Evolutionary conservation across 2,888 invertebrate species (phyloP), one percentile per base, ranked within the genome.

Genomic region (Tupiocoris notatus): DNA sequence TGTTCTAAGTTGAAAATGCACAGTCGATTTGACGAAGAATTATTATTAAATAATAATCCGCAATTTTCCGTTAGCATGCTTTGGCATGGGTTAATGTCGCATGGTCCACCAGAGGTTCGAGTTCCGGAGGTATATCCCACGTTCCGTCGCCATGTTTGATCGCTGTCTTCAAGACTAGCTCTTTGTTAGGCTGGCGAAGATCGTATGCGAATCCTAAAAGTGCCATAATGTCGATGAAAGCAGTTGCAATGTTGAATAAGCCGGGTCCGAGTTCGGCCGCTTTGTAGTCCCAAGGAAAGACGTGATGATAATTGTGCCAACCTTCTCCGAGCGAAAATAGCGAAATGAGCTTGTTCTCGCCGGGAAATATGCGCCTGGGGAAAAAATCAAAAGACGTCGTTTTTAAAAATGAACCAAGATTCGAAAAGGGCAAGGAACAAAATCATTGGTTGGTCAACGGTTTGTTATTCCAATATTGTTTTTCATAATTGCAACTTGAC

Each of bases 291-390:
- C 93, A 94, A 0, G 95, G 95, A 84, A 96, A 96, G 0, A 92
- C 91, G 84, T 96, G 96, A 83, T 96, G 96, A 84, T 94, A 96
- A 85, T 96, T 96, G 86, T 96, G 96, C 92, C 94, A 96, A 2
- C 96, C 96, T 84, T 94, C 94, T 0, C 94, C 94, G 84, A 92
- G 86, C 0, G 93, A 89, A 21, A 90, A 82, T 0, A 92, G 81
- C 0, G 93, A 89, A 0, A 95, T 94, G 0, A 86, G 85, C 79
- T 87, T 86, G 83, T 93, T 95, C 84, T 96, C 91, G 0, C 88
- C 86, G 0, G 96, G 94, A 83, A 89, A 91, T 81, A 96, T 91
- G 7, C 57, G 23, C 62, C 76, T 76, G 68, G 6, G n/a, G n/a
- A n/a, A n/a, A n/a, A n/a, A n/a, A n/a, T n/a, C n/a, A n/a, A n/a